Evolutionary conservation across 1,140 invertebrate genomes (phyloP).

Genomic region (Marisa cornuarietis): DNA sequence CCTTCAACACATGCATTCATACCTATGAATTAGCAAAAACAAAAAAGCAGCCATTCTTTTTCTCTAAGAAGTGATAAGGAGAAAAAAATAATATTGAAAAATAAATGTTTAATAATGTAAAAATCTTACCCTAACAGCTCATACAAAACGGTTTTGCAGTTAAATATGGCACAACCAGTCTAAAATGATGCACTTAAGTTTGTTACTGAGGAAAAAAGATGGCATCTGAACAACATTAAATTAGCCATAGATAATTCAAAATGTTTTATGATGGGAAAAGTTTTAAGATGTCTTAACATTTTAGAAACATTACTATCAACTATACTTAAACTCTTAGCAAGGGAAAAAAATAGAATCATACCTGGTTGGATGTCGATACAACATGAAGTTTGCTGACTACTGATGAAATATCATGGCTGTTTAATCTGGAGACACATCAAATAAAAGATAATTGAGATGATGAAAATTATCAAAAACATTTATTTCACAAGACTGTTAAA

Average conservation of each 20-base stretch:
- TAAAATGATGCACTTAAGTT: background rate
- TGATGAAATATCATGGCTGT: background rate
- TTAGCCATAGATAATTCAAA: too few relatives aligned
- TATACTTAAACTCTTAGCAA: slow-evolving; percentile 15
- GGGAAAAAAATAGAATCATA: slow-evolving; percentile 5
- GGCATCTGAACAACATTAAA: too few relatives aligned
- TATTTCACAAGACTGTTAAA: too few relatives aligned
- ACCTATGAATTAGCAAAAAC: too few relatives aligned
- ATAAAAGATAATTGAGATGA: background rate
- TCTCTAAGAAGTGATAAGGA: background rate
- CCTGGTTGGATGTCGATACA: slow-evolving; percentile 23
- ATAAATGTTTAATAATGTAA: background rate
- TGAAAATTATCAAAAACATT: too few relatives aligned
- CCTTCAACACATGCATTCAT: too few relatives aligned
- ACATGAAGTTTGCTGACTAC: slow-evolving; percentile 27
- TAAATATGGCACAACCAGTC: background rate
- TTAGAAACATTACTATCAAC: background rate
- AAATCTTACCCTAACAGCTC: background rate
- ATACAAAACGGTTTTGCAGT: background rate
- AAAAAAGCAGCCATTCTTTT: too few relatives aligned
- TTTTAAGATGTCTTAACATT: background rate
- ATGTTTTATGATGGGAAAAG: background rate
- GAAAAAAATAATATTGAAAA: slow-evolving; percentile 7
- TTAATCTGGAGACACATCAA: slow-evolving; percentile 5
- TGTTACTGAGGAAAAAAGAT: background rate